These are phyloP conservation scores for Psilopogon haemacephalus DNA, from an alignment of 2,113 vertebrate genomes.

Conservation along the genomic window DNA sequence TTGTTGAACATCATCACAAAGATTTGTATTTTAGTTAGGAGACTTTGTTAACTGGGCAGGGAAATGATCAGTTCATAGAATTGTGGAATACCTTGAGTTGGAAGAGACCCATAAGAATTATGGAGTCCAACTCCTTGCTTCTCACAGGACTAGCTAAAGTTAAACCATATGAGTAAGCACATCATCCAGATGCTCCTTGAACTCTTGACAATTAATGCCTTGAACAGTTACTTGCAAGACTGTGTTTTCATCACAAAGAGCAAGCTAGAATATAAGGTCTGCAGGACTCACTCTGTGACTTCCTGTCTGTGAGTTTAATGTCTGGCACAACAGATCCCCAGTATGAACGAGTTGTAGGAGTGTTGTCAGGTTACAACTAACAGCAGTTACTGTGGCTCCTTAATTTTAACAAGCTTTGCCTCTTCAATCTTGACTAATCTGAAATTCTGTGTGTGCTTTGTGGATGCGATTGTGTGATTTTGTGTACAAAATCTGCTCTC, in stretches of 20 bases:
- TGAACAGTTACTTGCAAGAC: background rate
- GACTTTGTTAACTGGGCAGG: background rate
- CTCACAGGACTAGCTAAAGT: background rate
- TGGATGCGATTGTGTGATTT: background rate
- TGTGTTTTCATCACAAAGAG: background rate
- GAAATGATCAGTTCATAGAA: background rate
- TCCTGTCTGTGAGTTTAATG: background rate
- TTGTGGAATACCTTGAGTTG: background rate
- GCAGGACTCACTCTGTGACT: background rate
- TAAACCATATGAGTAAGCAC: background rate
- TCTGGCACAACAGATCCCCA: background rate
- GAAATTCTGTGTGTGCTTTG: background rate
- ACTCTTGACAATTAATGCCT: background rate
- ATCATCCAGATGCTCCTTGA: background rate
- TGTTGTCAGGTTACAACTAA: background rate
- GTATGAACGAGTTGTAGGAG: background rate
- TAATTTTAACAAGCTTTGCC: background rate
- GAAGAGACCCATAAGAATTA: background rate
- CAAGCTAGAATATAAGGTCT: background rate
- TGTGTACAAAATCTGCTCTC: conserved; percentile 20
- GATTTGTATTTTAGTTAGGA: background rate
- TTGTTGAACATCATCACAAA: background rate
- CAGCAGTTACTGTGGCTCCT: background rate
- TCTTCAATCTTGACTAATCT: background rate
- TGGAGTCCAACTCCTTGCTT: background rate